These are phyloP conservation scores for Diachrysia chrysitis DNA, from an alignment of 2,888 invertebrate species.

Conservation along the genomic window DNA sequence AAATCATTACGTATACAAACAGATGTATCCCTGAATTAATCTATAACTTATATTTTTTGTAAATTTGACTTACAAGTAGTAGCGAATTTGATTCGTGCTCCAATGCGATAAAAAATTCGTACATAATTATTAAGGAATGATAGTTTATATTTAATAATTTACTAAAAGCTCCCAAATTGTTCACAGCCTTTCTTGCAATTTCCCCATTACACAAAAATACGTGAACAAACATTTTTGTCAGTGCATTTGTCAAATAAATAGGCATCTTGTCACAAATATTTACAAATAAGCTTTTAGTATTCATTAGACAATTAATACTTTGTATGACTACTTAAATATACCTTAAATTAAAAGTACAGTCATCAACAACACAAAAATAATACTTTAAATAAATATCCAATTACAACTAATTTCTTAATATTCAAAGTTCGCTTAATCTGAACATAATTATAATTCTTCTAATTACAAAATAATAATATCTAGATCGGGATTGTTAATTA, in stretches of 20 bases:
- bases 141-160: constrained; percentile 27
- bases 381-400: constrained; percentile 57
- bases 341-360: constrained; percentile 53
- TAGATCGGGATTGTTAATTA: constrained; percentile 53
- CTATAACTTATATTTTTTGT: not conserved
- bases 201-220: constrained; percentile 42
- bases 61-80: constrained; percentile 16
- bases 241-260: constrained; percentile 57
- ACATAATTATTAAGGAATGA: constrained; percentile 23
- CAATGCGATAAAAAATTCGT: not conserved
- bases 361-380: constrained; percentile 51
- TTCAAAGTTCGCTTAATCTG: constrained; percentile 24
- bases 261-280: constrained; percentile 32
- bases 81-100: constrained; percentile 2
- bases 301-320: constrained; percentile 55
- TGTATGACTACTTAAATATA: constrained; percentile 53
- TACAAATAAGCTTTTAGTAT: constrained; percentile 45
- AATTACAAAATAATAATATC: constrained; percentile 45
- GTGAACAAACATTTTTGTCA: constrained; percentile 61
- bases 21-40: not conserved
- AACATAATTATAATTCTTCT: constrained; percentile 30
- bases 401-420: constrained; percentile 36
- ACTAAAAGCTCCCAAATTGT: constrained; percentile 61
- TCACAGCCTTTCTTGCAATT: constrained; percentile 76
- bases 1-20: constrained; percentile 5